These are phyloP conservation scores for Ceyx erithaca DNA, from an alignment of 2,797 vertebrate genomes.

Conservation along the genomic window DNA sequence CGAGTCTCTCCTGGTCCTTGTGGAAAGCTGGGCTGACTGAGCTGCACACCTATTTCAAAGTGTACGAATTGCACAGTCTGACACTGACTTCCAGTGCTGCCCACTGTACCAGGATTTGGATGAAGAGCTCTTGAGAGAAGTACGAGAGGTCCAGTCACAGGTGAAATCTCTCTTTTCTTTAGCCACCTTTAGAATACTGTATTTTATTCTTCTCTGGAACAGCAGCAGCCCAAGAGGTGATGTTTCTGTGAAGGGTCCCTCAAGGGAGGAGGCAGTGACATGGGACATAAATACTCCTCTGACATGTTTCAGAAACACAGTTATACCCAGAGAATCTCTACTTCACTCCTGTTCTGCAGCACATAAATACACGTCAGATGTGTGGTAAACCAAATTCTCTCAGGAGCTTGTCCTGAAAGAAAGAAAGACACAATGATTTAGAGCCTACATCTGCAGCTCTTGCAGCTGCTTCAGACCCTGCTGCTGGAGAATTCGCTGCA, in stretches of 20 bases:
- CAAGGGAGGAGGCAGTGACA: not conserved
- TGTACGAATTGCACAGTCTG: not conserved
- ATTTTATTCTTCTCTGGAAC: not conserved
- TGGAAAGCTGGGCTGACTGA: not conserved
- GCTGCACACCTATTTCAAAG: not conserved
- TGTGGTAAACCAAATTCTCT: conserved; percentile 54
- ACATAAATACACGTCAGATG: conserved; percentile 61
- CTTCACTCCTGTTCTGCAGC: conserved; percentile 39
- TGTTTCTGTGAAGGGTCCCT: not conserved
- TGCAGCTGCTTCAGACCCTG: conserved; percentile 37
- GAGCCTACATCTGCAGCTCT: conserved; percentile 54
- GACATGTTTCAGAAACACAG: conserved; percentile 55
- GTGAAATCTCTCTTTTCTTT: not conserved
- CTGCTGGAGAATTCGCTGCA: conserved; percentile 24
- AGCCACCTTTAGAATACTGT: not conserved
- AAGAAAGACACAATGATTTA: conserved; percentile 69
- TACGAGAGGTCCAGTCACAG: not conserved
- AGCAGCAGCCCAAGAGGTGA: not conserved
- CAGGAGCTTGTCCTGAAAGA: conserved; percentile 69
- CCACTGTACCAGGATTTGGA: not conserved
- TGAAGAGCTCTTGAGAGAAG: not conserved
- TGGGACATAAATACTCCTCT: conserved; percentile 14
- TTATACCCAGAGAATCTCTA: conserved; percentile 17
- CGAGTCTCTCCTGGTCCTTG: not conserved
- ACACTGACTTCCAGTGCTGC: not conserved